These are phyloP conservation scores for Ciconia stormi DNA, from an alignment of 2,113 vertebrate species.

Conservation along the genomic window DNA sequence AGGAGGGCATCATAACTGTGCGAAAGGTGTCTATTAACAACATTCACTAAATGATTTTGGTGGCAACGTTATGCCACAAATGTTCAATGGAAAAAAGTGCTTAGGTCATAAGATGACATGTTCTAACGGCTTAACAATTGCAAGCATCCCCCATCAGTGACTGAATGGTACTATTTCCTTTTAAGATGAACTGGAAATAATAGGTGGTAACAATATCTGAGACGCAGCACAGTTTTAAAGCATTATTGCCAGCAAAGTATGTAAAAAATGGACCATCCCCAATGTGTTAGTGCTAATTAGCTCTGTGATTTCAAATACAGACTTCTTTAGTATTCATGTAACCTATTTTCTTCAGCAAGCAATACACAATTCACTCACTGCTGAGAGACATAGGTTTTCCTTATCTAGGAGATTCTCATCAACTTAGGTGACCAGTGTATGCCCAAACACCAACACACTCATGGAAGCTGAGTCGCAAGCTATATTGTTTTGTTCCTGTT, in stretches of 20 bases:
- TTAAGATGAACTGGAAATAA: not conserved
- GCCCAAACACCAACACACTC: not conserved
- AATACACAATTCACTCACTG: not conserved
- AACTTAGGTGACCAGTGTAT: not conserved
- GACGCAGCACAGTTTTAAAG: not conserved
- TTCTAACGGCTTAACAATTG: not conserved
- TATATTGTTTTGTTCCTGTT: not conserved
- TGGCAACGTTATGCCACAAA: not conserved
- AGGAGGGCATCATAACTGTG: slow-evolving; percentile 81
- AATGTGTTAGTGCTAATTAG: not conserved
- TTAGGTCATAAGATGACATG: not conserved
- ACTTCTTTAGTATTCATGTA: not conserved
- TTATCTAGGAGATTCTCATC: not conserved
- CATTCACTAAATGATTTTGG: not conserved
- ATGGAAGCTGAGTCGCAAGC: not conserved
- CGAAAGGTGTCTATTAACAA: slow-evolving; percentile 70
- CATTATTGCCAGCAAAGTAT: not conserved
- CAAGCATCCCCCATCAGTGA: not conserved
- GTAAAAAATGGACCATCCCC: not conserved
- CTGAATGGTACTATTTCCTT: not conserved
- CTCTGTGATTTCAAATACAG: not conserved
- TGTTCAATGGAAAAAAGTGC: not conserved
- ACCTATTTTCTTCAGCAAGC: not conserved
- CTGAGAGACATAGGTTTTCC: not conserved
- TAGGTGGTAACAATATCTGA: not conserved